Evolutionary conservation across 2,888 invertebrate species (phyloP).

Genomic region (Rotaria macrura): DNA sequence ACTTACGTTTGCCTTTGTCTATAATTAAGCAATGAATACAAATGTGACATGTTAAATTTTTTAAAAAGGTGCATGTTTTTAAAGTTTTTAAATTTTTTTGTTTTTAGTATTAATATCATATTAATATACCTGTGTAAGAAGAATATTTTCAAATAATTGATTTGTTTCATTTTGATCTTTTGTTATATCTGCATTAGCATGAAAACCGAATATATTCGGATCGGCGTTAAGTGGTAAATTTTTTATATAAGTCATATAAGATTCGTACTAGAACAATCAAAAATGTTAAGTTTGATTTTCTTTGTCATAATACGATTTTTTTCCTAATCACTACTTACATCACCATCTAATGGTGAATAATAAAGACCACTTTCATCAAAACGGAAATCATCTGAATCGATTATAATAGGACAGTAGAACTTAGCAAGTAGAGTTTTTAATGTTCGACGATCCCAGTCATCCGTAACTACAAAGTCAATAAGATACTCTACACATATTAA

Average conservation of each 20-base stretch:
- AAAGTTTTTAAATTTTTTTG: too few species aligned
- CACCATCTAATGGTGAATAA: constrained; percentile 46
- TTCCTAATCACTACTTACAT: constrained; percentile 39
- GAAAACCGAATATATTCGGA: constrained; percentile 51
- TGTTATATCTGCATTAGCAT: constrained; percentile 51
- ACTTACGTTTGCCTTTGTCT: constrained; percentile 1
- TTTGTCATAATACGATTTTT: neutral
- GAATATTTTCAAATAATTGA: constrained; percentile 50
- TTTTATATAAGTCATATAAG: constrained; percentile 49
- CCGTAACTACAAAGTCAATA: constrained; percentile 46
- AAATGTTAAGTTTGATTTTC: neutral
- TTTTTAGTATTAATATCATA: neutral
- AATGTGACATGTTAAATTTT: too few species aligned
- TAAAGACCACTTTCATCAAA: constrained; percentile 49
- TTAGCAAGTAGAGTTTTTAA: constrained; percentile 50
- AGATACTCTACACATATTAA: too few species aligned
- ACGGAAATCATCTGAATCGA: constrained; percentile 41
- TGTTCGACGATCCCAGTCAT: constrained; percentile 52
- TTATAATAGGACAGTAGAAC: constrained; percentile 47
- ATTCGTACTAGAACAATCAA: constrained; percentile 44
- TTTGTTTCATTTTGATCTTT: constrained; percentile 52
- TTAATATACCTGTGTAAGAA: constrained; percentile 48
- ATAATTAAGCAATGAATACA: neutral
- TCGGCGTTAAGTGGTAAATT: constrained; percentile 48
- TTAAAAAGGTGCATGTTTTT: too few species aligned